These are phyloP conservation scores for Gallinago paraguaiae DNA, from an alignment of 2,113 vertebrate genomes.

Conservation along the genomic window DNA sequence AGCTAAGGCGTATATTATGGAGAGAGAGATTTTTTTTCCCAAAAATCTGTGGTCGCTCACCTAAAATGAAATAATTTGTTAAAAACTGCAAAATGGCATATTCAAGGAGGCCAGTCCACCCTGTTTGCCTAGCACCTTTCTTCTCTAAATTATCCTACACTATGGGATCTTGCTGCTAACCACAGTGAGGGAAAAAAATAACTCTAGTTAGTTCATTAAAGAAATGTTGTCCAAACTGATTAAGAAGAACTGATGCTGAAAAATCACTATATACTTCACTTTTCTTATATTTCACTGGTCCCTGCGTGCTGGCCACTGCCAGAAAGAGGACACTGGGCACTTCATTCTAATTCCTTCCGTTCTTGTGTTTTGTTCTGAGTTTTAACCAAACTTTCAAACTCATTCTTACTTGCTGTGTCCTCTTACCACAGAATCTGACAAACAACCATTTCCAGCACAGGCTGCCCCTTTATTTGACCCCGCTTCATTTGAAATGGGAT, in stretches of 20 bases:
- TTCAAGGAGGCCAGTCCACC: neutral
- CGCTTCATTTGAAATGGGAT: neutral
- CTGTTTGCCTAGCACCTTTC: neutral
- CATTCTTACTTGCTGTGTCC: neutral
- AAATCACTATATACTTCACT: neutral
- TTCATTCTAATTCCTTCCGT: neutral
- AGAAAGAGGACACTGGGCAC: neutral
- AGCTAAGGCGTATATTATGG: neutral
- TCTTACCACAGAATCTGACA: neutral
- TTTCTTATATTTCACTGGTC: neutral
- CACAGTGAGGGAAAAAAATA: rapidly evolving
- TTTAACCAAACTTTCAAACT: neutral
- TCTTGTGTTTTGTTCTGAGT: neutral
- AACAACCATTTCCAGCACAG: neutral
- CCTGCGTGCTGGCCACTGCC: rapidly evolving
- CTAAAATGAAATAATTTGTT: neutral
- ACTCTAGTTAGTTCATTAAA: neutral
- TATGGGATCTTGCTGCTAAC: neutral
- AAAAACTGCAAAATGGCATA: neutral
- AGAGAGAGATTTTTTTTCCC: neutral
- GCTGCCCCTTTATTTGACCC: neutral
- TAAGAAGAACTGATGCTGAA: neutral
- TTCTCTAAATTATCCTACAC: neutral
- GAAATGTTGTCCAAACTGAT: neutral
- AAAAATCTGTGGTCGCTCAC: neutral